Base-by-base conservation (phyloP, 2,888 invertebrate species). In the Athalia cordata region DNA sequence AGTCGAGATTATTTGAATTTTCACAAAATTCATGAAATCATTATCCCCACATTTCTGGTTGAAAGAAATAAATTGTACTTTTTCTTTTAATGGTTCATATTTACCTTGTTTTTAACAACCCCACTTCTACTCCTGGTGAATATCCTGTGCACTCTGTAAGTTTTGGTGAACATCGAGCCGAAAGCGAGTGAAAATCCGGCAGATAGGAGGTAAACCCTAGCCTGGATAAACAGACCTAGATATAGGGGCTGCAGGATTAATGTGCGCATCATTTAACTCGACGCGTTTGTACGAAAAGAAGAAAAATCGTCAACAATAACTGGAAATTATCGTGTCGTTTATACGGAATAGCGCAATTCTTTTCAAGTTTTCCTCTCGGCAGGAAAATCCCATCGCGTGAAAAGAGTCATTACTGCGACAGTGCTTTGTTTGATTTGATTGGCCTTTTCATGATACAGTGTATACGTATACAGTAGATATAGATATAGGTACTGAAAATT, bases 81-180 rank as follows among this genome's bases (percentile, higher is more conserved):
- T 50, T 13, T 9, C 15, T n/a, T 59, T 57, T 9, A 13, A 9
- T 52, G 55, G 11, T 62, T 47, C 43, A 0, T 13, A 77, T 86
- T 85, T 86, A 93, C 93, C 92, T 97, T 97, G 84, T 96, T 97
- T 90, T 96, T 97, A 82, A 97, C 95, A 0, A 97, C 94, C 0
- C 96, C 95, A 83, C 96, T 95, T 59, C 95, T 93, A 84, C 95
- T 95, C 84, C 96, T 92, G 79, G 96, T 96, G 90, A 98, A 97
- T 89, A 98, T 96, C 85, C 97, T 93, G 91, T 98, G 97, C 11
- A 98, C 97, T 75, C 98, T 91, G 90, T 97, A 98, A 0, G 97
- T 98, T 91, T 98, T 98, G 3, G 97, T 96, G 89, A 98, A 97
- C 96, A 98, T 98, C 29, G 98, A 97, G 55, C 98, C 98, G 87